Base-by-base conservation (phyloP, 2,797 vertebrate genomes). In the Loris lydekkerianus region DNA sequence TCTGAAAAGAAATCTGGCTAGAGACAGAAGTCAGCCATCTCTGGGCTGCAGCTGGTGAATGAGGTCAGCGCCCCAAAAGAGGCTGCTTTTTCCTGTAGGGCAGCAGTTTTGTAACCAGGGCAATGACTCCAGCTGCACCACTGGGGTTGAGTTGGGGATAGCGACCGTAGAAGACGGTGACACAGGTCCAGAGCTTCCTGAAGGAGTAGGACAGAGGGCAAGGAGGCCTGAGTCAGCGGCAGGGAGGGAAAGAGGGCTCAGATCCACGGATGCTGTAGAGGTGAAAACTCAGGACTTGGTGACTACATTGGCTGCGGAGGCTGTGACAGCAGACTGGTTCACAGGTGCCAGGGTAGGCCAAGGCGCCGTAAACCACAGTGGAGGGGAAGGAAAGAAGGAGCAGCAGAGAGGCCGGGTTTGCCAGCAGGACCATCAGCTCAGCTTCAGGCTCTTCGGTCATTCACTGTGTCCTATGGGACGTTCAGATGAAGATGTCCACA, bases 11-110 rank as follows among this genome's bases (percentile, higher is more conserved):
- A 56, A 91, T 67, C 10, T 31, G n/a, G 9, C 49, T 78, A 65
- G 29, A 86, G 83, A 61, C 46, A 82, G 53, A 83, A 80, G 95
- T 76, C 20, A 92, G 76, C 75, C 49, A 92, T 87, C 91, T 89
- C 83, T 87, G 72, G 72, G 23, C 76, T 49, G 69, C 13, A 81
- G 83, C 77, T 87, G 46, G 61, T 78, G 40, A 97, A 82, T 94
- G 46, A 89, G 80, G 34, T 58, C 87, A 78, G 63, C 56, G 58
- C 20, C 87, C 27, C 56, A 65, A 61, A 91, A 46, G 80, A 85
- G 56, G 78, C 73, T 85, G 65, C 15, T 40, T 93, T 86, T 78
- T 56, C 46, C 63, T 73, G 49, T 49, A 49, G 34, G 34, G 63
- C n/a, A 94, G 75, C 34, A 72, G 43, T 85, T 95, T 93, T 89